Evolutionary conservation across 2,888 invertebrate genomes (phyloP).

Genomic region (Drosophila kuntzei): DNA sequence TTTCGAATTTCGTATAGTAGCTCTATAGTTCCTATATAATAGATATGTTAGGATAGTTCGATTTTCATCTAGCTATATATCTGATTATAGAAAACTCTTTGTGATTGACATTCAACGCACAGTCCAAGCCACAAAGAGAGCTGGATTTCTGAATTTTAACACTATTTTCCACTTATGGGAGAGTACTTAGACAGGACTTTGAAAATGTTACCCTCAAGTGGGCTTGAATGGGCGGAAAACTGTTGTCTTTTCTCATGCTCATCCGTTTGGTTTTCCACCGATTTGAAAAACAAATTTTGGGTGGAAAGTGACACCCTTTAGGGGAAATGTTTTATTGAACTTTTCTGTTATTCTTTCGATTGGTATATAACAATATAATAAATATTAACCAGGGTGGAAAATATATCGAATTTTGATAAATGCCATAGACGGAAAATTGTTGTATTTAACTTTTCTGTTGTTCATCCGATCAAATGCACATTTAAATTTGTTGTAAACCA

Average conservation of each 20-base stretch:
- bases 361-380: too few species aligned
- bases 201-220: background rate
- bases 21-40: background rate
- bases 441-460: background rate
- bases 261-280: background rate
- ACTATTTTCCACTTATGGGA: background rate
- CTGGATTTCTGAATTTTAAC: background rate
- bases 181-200: background rate
- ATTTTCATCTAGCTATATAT: background rate
- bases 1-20: background rate
- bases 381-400: too few species aligned
- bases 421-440: background rate
- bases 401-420: too few species aligned
- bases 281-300: background rate
- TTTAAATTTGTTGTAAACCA: too few species aligned
- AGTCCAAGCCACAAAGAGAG: background rate
- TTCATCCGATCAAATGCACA: background rate
- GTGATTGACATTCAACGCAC: constrained; percentile 5
- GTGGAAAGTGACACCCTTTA: background rate
- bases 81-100: background rate
- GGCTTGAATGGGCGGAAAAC: background rate
- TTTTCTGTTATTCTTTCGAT: too few species aligned
- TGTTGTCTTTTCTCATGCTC: background rate
- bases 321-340: too few species aligned
- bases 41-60: background rate